Percentiles rank a stretch among this genome's conserved stretches.
Evolutionary conservation across 2,797 vertebrate species (phyloP).

Genomic region (Melanogrammus aeglefinus): DNA sequence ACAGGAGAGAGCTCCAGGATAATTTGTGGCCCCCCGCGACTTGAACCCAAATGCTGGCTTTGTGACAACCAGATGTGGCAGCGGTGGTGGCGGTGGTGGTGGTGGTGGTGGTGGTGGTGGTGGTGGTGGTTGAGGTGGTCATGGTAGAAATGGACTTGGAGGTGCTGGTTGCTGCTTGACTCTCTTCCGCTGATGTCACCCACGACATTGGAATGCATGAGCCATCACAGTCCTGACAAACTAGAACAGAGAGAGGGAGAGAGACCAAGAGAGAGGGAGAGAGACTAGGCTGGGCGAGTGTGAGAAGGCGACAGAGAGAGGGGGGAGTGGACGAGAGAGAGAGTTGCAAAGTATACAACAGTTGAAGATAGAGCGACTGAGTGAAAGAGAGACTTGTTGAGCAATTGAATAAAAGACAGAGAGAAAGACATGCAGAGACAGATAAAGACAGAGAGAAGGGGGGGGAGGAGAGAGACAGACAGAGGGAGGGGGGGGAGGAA

Average conservation of each 20-base stretch:
- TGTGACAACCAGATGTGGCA: not conserved
- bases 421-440: too few relatives aligned
- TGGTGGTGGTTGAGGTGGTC: too few relatives aligned
- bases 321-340: not conserved
- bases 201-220: conserved; percentile 60
- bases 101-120: too few relatives aligned
- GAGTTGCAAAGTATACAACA: too few relatives aligned
- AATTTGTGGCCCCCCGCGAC: not conserved
- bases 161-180: conserved; percentile 16
- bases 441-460: too few relatives aligned
- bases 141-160: too few relatives aligned
- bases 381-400: too few relatives aligned
- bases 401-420: not conserved
- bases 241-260: conserved; percentile 31
- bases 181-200: conserved; percentile 55
- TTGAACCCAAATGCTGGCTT: not conserved
- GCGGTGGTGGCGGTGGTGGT: too few relatives aligned
- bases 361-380: too few relatives aligned
- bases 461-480: not conserved
- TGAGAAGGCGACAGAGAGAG: too few relatives aligned
- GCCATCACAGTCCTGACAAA: conserved; percentile 51
- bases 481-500: not conserved
- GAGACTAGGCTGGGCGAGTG: too few relatives aligned
- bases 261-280: not conserved
- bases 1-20: not conserved